These are phyloP conservation scores for Leptinotarsa texana DNA, from an alignment of 1,140 invertebrate genomes.

Conservation along the genomic window DNA sequence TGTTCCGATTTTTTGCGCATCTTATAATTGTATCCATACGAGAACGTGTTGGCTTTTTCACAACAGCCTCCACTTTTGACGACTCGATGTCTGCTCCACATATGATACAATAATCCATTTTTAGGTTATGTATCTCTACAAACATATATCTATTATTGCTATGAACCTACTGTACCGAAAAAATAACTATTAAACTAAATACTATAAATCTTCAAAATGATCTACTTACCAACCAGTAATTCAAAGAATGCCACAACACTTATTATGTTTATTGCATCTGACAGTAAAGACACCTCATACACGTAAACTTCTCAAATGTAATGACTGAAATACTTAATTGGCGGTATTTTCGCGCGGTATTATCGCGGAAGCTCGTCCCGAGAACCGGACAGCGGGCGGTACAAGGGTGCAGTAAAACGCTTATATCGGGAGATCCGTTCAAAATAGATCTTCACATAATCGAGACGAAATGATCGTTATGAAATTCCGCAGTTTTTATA, in stretches of 20 bases:
- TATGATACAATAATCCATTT: background rate
- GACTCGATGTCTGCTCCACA: background rate
- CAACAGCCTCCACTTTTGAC: background rate
- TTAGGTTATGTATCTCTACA: background rate
- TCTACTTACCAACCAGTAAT: background rate
- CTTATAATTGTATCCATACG: background rate
- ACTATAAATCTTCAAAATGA: background rate
- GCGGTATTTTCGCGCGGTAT: background rate
- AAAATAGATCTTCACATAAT: constrained; percentile 9
- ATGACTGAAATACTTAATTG: background rate
- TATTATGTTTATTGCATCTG: constrained; percentile 3
- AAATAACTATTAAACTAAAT: constrained; percentile 3
- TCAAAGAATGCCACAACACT: background rate
- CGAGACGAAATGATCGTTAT: background rate
- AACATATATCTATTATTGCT: background rate
- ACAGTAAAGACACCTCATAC: background rate
- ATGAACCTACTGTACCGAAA: background rate
- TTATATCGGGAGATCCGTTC: background rate
- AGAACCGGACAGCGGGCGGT: background rate
- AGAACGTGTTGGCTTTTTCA: background rate
- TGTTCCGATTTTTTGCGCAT: background rate
- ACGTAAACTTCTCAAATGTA: background rate
- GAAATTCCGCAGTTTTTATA: background rate
- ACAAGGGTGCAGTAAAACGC: background rate
- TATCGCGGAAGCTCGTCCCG: background rate